A percentile compares a stretch with the other conserved stretches of the same genome.
Evolutionary conservation across 2,113 vertebrate species (phyloP).

Genomic region (Puntigrus tetrazona): DNA sequence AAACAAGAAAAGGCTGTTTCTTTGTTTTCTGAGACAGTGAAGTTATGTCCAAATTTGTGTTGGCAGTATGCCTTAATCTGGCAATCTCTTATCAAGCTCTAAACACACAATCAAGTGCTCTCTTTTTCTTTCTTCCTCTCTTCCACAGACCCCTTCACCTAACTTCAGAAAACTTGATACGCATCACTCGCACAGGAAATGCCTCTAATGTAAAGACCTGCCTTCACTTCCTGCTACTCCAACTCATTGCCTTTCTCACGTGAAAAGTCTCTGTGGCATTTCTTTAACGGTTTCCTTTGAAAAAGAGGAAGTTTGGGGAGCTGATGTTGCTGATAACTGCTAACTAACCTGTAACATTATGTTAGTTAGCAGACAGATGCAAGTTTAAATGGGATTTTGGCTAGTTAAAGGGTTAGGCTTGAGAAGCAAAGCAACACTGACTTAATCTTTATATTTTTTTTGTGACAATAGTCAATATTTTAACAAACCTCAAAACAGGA

Average conservation of each 20-base stretch:
- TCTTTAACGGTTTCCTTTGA: constrained; percentile 53
- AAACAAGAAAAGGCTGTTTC: not conserved
- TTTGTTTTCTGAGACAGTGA: constrained; percentile 13
- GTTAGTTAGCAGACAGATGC: constrained; percentile 61
- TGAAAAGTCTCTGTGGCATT: constrained; percentile 20
- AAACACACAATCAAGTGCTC: constrained; percentile 32
- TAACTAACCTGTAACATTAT: constrained; percentile 45
- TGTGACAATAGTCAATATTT: not conserved
- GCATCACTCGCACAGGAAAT: constrained; percentile 73
- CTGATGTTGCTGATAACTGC: constrained; percentile 56
- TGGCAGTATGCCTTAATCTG: constrained; percentile 2
- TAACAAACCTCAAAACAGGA: not conserved
- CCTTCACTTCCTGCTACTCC: constrained; percentile 67
- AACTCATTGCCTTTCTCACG: constrained; percentile 37
- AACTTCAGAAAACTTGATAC: constrained; percentile 61
- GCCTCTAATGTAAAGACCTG: constrained; percentile 68
- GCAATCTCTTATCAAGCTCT: constrained; percentile 21
- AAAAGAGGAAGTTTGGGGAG: constrained; percentile 59
- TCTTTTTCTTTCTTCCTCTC: constrained; percentile 3
- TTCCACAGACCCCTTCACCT: constrained; percentile 14
- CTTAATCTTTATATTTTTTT: not conserved
- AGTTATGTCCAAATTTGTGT: constrained; percentile 15
- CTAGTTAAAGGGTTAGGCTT: constrained; percentile 38
- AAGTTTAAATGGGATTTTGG: constrained; percentile 63
- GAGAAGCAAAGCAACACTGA: not conserved